phyloP scores from a whole-genome alignment of 23 tunicate genomes.

The Phallusia fumigata region DNA sequence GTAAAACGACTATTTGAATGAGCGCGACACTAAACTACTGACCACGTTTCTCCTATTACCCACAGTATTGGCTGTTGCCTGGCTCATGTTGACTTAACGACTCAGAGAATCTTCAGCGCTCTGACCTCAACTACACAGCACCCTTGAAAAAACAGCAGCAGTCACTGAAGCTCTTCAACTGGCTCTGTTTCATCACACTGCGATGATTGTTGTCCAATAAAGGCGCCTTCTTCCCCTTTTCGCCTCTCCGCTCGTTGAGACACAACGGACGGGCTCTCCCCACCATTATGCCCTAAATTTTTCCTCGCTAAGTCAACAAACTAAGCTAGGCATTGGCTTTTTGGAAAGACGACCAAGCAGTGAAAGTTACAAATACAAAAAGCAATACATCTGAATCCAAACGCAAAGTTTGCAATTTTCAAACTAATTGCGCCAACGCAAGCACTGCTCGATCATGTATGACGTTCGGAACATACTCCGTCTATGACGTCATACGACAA shows the following conservation, averaged over 20 bases:
- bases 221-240: conserved; percentile 8
- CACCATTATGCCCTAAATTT: not conserved
- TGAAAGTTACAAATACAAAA: not conserved
- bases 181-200: conserved; percentile 11
- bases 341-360: not conserved
- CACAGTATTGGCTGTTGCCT: too few relatives aligned
- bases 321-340: not conserved
- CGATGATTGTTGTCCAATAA: conserved; percentile 9
- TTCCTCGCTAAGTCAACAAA: not conserved
- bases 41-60: too few relatives aligned
- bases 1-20: too few relatives aligned
- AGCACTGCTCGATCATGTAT: not conserved
- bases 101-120: not conserved
- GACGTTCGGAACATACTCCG: not conserved
- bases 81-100: not conserved
- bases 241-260: not conserved
- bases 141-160: not conserved
- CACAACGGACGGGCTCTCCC: not conserved
- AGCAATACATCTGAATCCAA: not conserved
- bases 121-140: not conserved
- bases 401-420: not conserved
- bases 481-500: not conserved
- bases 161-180: not conserved
- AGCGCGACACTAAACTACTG: too few relatives aligned
- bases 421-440: not conserved